Evolutionary conservation across 92 coral and sea anemone genomes (phyloP), one percentile per base, ranked within the genome.

Genomic region (Paragorgia papillata): DNA sequence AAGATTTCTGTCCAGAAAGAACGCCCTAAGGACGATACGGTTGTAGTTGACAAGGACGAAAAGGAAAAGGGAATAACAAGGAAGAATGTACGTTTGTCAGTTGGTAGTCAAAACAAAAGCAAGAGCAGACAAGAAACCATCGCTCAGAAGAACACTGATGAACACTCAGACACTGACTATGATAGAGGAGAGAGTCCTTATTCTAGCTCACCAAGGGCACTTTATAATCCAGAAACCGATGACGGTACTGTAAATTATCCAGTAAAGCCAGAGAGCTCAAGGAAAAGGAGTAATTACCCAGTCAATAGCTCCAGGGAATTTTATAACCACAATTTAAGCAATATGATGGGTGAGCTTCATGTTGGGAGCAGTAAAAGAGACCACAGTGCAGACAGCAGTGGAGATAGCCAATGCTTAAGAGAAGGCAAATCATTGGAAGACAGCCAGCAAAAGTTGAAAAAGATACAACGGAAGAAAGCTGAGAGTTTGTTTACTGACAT

Each of bases 391-490:
- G 58, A 22, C 17, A 51, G 58, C 21, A 51, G 26, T 51, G n/a
- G 17, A 22, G n/a, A 51, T 51, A 17, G 21, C 17, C 58, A 5
- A n/a, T 7, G n/a, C 6, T 3, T 17, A 51, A 51, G 7, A 3
- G 33, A 56, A 56, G 31, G 15, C 1, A 56, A 22, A 28, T 2
- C 7, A 22, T 7, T 7, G 7, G 62, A 56, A 56, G 62, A 56
- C 10, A 22, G 33, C 1, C 46, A 71, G 21, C n/a, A 57, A 53
- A 8, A 53, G 2, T 25, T 57, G n/a, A 71, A 19, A 39, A 53
- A 71, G 51, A 28, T 39, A 0, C 57, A 71, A 32, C 30, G 41
- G 20, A 53, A 35, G 35, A 53, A 50, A 13, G 78, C 78, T 9
- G 78, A 71, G 30, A 35, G 17, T 0, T 31, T 71, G 35, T 13